phyloP scores from a whole-genome alignment of 2,113 vertebrate species.

The Zosterops hypoxanthus region DNA sequence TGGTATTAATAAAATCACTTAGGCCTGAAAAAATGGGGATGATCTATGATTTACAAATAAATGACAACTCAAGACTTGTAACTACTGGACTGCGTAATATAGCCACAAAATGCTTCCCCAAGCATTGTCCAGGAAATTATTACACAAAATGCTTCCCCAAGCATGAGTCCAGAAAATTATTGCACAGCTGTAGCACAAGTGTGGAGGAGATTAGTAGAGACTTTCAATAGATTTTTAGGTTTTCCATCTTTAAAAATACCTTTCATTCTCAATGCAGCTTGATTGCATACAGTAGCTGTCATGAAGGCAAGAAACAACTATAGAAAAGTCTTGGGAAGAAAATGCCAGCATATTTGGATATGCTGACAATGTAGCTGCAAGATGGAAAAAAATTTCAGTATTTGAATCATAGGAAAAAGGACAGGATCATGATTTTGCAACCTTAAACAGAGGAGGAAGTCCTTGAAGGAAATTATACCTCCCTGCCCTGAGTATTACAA shows the following conservation, averaged over 20 bases:
- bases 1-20: constrained; percentile 20
- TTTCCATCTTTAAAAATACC: constrained; percentile 56
- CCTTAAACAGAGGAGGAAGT: not conserved
- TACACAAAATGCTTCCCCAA: constrained; percentile 26
- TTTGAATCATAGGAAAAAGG: not conserved
- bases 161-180: constrained; percentile 42
- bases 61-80: not conserved
- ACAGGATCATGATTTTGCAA: not conserved
- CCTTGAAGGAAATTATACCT: not conserved
- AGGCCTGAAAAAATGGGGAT: constrained; percentile 5
- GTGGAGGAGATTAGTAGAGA: constrained; percentile 24
- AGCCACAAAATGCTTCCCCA: constrained; percentile 29
- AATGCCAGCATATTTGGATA: not conserved
- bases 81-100: constrained; percentile 27
- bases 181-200: constrained; percentile 55
- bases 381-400: not conserved
- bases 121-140: constrained; percentile 53
- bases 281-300: constrained; percentile 22
- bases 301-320: constrained; percentile 26
- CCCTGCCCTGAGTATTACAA: not conserved
- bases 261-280: constrained; percentile 55
- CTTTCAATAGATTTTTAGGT: constrained; percentile 50
- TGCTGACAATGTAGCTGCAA: not conserved
- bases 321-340: not conserved
- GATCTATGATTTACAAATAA: constrained; percentile 47